These are phyloP conservation scores for Micromesistius poutassou DNA, from an alignment of 2,797 vertebrate species.

Conservation along the genomic window DNA sequence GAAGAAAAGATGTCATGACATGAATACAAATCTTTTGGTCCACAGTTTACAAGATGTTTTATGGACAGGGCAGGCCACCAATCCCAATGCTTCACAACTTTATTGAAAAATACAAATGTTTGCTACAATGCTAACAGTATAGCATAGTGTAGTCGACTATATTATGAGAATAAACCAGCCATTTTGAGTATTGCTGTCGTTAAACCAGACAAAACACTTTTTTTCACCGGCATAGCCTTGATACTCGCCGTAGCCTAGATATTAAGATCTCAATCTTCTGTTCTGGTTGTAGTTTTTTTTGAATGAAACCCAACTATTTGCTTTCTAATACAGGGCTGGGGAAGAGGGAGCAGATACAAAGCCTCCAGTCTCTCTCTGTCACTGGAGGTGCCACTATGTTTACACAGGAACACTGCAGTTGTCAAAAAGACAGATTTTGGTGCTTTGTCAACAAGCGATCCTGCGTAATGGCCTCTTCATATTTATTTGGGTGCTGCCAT, in stretches of 20 bases:
- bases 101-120: not conserved
- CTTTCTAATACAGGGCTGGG: not conserved
- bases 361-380: conserved; percentile 27
- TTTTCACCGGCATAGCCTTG: not conserved
- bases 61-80: not conserved
- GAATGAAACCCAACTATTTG: conserved; percentile 18
- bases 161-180: not conserved
- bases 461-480: conserved; percentile 42
- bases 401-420: conserved; percentile 55
- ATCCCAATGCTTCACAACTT: not conserved
- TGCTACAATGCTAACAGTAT: not conserved
- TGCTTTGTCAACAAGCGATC: conserved; percentile 52
- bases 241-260: not conserved
- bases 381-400: conserved; percentile 47
- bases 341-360: conserved; percentile 43
- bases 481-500: conserved; percentile 70
- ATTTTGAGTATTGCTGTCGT: not conserved
- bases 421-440: conserved; percentile 59
- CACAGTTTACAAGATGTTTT: not conserved
- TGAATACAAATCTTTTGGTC: not conserved
- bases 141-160: not conserved
- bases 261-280: not conserved
- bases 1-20: not conserved
- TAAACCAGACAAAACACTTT: not conserved
- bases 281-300: not conserved